phyloP scores from a whole-genome alignment of 2,888 invertebrate species.

The Prionchulus punctatus region DNA sequence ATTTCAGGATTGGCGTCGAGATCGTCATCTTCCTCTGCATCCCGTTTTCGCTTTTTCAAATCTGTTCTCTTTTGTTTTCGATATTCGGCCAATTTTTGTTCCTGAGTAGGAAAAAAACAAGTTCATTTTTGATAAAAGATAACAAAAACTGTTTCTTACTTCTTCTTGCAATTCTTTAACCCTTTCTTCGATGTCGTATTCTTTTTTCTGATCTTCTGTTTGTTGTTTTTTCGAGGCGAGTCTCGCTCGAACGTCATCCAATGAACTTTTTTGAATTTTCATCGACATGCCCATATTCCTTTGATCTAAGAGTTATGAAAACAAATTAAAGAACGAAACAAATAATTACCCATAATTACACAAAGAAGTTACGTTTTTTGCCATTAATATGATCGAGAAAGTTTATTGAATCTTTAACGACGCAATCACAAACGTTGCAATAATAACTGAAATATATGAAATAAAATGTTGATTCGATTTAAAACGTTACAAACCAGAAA shows the following conservation, averaged over 20 bases:
- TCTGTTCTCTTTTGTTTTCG: slow-evolving; percentile 71
- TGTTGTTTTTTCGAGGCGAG: slow-evolving; percentile 84
- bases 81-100: slow-evolving; percentile 76
- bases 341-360: slow-evolving; percentile 7
- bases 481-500: background rate
- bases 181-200: slow-evolving; percentile 78
- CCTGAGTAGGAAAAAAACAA: slow-evolving; percentile 39
- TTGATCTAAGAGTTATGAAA: slow-evolving; percentile 49
- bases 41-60: slow-evolving; percentile 45
- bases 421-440: slow-evolving; percentile 99
- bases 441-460: slow-evolving; percentile 71
- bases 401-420: slow-evolving; percentile 97
- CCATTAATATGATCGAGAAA: slow-evolving; percentile 99
- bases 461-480: slow-evolving; percentile 13
- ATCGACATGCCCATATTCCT: slow-evolving; percentile 96
- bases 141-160: slow-evolving; percentile 33
- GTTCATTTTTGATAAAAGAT: background rate
- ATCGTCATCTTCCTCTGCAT: slow-evolving; percentile 36
- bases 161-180: slow-evolving; percentile 85
- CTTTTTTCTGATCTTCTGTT: slow-evolving; percentile 80
- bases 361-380: slow-evolving; percentile 60
- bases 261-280: slow-evolving; percentile 80
- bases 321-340: background rate
- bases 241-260: slow-evolving; percentile 81
- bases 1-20: slow-evolving; percentile 46